A percentile compares a stretch with the other conserved stretches of the same genome.
These are phyloP conservation scores for Yasuhikotakia modesta DNA, from an alignment of 2,797 vertebrate species.

Conservation along the genomic window DNA sequence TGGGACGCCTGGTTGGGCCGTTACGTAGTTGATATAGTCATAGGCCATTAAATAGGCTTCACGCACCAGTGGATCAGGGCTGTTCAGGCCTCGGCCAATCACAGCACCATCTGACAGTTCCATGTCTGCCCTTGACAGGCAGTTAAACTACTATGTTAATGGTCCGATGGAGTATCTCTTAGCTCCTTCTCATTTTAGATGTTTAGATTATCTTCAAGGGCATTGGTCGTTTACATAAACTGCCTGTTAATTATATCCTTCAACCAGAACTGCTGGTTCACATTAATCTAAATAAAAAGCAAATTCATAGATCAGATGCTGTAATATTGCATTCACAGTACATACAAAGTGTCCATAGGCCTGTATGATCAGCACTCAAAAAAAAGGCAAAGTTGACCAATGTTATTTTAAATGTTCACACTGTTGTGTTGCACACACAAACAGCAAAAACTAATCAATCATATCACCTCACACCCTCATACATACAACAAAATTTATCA, in stretches of 20 bases:
- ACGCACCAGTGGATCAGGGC: conserved; percentile 72
- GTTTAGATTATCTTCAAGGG: neutral
- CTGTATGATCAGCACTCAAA: neutral
- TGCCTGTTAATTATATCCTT: neutral
- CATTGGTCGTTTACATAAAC: neutral
- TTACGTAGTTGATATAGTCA: conserved; percentile 77
- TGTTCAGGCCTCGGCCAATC: conserved; percentile 64
- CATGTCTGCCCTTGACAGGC: conserved; percentile 58
- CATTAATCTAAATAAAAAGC: neutral
- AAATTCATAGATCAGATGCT: neutral
- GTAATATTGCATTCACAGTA: neutral
- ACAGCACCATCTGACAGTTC: conserved; percentile 59
- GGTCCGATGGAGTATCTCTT: neutral
- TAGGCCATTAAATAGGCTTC: conserved; percentile 77
- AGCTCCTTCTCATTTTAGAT: conserved; percentile 17
- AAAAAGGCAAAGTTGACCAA: neutral
- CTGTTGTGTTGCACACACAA: neutral
- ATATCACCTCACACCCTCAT: neutral
- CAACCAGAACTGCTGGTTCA: neutral
- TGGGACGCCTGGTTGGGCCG: conserved; percentile 56
- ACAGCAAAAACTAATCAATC: neutral
- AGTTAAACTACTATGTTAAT: conserved; percentile 19
- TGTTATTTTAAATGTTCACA: neutral
- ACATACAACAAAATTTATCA: neutral
- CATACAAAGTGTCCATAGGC: neutral